Conservation (phyloP, 2,888 invertebrate genomes). For the Calameuta filiformis region DNA sequence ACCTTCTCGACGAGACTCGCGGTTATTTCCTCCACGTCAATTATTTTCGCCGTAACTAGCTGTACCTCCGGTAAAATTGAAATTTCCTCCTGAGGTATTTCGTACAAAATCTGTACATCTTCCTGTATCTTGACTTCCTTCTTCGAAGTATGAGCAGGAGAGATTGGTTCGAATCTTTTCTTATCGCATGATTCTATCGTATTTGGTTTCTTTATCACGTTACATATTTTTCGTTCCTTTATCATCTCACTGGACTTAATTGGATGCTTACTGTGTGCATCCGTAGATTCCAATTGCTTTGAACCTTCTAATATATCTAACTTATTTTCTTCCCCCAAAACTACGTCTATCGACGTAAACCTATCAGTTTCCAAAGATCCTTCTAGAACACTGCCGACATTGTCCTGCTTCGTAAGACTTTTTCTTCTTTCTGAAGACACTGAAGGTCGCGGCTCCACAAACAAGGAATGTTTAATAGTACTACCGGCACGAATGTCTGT, state of each 20-base stretch:
- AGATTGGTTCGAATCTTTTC: not conserved
- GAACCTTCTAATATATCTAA: not conserved
- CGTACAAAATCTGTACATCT: slow-evolving; percentile 40
- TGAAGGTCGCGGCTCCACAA: not conserved
- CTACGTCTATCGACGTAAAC: not conserved
- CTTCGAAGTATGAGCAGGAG: slow-evolving; percentile 11
- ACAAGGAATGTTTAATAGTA: not conserved
- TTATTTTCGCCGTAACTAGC: slow-evolving; percentile 51
- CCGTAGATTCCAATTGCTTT: not conserved
- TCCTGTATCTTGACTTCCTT: slow-evolving; percentile 49
- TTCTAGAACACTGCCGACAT: not conserved
- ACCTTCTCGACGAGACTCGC: slow-evolving; percentile 61
- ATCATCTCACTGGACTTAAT: not conserved
- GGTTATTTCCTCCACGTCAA: slow-evolving; percentile 57
- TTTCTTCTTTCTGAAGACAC: not conserved
- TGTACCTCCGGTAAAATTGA: slow-evolving; percentile 42
- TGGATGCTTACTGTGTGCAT: not conserved
- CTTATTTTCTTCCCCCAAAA: not conserved
- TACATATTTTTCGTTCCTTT: not conserved
- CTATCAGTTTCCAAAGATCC: not conserved
- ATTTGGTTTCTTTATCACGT: not conserved
- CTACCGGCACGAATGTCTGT: not conserved
- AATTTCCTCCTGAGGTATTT: slow-evolving; percentile 34
- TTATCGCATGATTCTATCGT: not conserved
- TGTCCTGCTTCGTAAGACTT: not conserved